Percentiles rank a stretch among this genome's conserved stretches.
phyloP scores from a whole-genome alignment of 2,888 invertebrate genomes.

The Phyto melanocephala region DNA sequence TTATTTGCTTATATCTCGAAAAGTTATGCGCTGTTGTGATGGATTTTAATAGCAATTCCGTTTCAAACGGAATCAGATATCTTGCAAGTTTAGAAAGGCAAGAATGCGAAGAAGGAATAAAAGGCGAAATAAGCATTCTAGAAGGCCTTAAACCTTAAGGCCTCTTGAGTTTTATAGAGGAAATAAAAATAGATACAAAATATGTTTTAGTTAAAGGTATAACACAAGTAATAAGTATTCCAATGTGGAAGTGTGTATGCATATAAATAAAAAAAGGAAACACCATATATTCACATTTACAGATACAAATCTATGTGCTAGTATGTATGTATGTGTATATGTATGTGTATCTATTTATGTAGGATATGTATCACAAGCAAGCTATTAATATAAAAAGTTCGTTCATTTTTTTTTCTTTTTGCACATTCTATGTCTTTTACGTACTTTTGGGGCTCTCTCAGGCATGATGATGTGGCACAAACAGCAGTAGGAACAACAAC shows the following conservation, averaged over 20 bases:
- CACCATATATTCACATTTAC: not conserved
- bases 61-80: too few relatives aligned
- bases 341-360: not conserved
- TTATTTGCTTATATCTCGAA: too few relatives aligned
- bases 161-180: too few relatives aligned
- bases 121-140: too few relatives aligned
- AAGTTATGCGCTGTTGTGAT: too few relatives aligned
- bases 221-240: constrained; percentile 1
- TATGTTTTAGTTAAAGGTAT: constrained; percentile 16
- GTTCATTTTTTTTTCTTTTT: not conserved
- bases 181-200: constrained; percentile 7
- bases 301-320: not conserved
- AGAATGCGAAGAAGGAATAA: too few relatives aligned
- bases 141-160: too few relatives aligned
- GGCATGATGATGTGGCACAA: constrained; percentile 36
- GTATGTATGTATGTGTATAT: not conserved
- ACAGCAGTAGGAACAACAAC: not conserved
- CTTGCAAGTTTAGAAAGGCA: too few relatives aligned
- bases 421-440: not conserved
- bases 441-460: constrained; percentile 24
- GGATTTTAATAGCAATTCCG: too few relatives aligned
- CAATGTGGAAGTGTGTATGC: not conserved
- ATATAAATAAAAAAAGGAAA: not conserved
- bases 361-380: not conserved
- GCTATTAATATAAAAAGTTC: constrained; percentile 48